Percentiles rank a stretch among this genome's conserved stretches.
phyloP scores from a whole-genome alignment of 2,113 vertebrate genomes.

The Cervus canadensis region DNA sequence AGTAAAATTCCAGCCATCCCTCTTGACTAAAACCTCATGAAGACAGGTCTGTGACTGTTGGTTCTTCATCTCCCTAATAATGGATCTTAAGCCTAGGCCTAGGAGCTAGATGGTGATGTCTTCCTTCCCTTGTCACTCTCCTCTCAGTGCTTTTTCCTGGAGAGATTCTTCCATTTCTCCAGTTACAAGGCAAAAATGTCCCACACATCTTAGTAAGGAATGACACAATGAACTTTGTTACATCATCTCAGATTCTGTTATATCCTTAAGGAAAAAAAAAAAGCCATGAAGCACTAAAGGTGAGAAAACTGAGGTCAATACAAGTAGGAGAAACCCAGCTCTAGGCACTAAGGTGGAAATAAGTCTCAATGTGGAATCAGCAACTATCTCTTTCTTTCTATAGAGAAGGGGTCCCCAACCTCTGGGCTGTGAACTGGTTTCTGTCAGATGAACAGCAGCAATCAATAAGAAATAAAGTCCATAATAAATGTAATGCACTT shows the following conservation, averaged over 20 bases:
- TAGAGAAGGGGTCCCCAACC: neutral
- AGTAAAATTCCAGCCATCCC: neutral
- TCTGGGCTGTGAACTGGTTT: neutral
- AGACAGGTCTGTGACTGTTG: neutral
- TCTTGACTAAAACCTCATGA: neutral
- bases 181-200: neutral
- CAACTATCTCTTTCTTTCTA: neutral
- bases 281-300: neutral
- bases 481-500: neutral
- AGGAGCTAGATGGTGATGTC: neutral
- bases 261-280: neutral
- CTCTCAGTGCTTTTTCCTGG: neutral
- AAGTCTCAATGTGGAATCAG: neutral
- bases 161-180: neutral
- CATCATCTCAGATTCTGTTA: neutral
- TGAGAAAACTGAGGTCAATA: neutral
- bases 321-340: neutral
- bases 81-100: neutral
- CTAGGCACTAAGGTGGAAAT: neutral
- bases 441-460: neutral
- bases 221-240: neutral
- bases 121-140: neutral
- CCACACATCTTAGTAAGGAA: neutral
- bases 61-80: neutral
- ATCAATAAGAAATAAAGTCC: neutral